phyloP scores from a whole-genome alignment of 1,140 invertebrate species.

The Bombus pascuorum region DNA sequence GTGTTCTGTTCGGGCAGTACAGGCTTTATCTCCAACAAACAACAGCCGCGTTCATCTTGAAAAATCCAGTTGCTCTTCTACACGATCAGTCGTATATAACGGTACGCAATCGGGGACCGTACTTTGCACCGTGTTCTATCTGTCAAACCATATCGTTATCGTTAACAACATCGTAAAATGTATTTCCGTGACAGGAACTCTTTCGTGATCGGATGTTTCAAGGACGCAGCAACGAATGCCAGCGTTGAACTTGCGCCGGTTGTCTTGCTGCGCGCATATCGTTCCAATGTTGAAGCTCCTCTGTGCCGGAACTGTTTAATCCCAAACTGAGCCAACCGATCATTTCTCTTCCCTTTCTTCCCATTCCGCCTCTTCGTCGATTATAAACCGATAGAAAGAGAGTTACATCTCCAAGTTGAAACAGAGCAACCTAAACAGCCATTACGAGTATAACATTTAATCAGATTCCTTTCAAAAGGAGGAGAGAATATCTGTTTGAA shows the following conservation, averaged over 20 bases:
- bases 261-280: conserved; percentile 88
- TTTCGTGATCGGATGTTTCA: conserved; percentile 65
- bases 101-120: not conserved
- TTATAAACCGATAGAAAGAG: conserved; percentile 97
- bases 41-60: conserved; percentile 33
- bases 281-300: conserved; percentile 96
- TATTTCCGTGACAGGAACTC: conserved; percentile 53
- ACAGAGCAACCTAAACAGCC: conserved; percentile 90
- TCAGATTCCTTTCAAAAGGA: not conserved
- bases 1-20: conserved; percentile 75
- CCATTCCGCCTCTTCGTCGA: conserved; percentile 91
- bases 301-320: conserved; percentile 94
- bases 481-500: not conserved
- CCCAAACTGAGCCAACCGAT: conserved; percentile 97
- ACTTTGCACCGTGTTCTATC: not conserved
- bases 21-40: conserved; percentile 43
- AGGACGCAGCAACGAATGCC: conserved; percentile 79
- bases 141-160: conserved; percentile 31
- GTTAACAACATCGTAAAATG: conserved; percentile 17
- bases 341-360: conserved; percentile 93
- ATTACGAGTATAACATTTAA: not conserved
- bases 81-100: conserved; percentile 21
- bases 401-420: conserved; percentile 97
- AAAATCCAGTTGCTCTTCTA: conserved; percentile 27
- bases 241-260: conserved; percentile 79